Evolutionary conservation across 2,113 vertebrate genomes (phyloP).

Genomic region (Zosterops lateralis): DNA sequence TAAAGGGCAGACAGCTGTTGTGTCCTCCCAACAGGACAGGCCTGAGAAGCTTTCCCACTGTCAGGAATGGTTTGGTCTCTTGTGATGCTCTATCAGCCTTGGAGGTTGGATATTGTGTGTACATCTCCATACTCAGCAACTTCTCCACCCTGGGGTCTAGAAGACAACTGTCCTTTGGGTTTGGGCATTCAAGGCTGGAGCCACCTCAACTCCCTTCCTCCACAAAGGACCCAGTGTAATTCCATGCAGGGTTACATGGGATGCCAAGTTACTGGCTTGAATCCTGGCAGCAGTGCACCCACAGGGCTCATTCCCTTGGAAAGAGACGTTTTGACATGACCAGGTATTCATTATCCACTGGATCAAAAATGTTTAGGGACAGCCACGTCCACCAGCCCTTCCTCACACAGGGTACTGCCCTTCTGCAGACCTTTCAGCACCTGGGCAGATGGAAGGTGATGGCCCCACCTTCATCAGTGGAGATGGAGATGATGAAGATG

Average conservation of each 20-base stretch:
- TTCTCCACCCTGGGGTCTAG: background rate
- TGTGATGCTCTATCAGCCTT: background rate
- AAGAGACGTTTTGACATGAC: background rate
- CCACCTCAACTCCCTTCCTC: background rate
- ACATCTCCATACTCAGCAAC: background rate
- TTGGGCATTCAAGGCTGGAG: background rate
- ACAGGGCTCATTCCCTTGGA: background rate
- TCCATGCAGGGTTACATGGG: background rate
- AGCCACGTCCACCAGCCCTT: accelerated
- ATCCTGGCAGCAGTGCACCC: background rate
- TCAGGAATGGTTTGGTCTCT: background rate
- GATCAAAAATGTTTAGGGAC: background rate
- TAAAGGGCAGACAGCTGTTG: background rate
- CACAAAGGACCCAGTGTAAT: background rate
- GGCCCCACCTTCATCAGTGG: background rate
- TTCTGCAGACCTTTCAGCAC: background rate
- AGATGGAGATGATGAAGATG: background rate
- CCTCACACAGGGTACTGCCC: background rate
- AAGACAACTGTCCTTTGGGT: background rate
- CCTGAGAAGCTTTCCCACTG: background rate
- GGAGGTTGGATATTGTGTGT: background rate
- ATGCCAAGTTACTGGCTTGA: background rate
- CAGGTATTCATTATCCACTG: accelerated
- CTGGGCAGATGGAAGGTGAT: background rate
- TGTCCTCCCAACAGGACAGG: background rate